Evolutionary conservation across 2,888 invertebrate genomes (phyloP), one percentile per base, ranked within the genome.

Genomic region (Megaustenia siamemsis): DNA sequence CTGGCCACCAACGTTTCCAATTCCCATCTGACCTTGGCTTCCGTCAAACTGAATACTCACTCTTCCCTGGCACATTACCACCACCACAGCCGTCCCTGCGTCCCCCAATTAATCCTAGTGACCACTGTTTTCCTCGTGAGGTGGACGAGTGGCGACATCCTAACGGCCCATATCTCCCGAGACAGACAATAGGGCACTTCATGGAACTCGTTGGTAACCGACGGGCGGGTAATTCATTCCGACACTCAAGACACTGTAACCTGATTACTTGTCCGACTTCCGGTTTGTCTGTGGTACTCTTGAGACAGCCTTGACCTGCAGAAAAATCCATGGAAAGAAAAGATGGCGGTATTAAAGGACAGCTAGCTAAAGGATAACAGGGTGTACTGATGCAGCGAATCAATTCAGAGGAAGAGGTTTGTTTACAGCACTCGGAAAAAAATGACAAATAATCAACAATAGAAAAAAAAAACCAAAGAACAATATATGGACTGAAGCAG

Each of bases 221-320:
- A 56, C 53, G 56, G 32, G 35, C 53, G 38, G n/a, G 76, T 77
- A 56, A 77, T 38, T 77, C 76, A 76, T 77, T 77, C 53, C 38
- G 35, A 60, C 76, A 77, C 60, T 77, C 56, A 1, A 38, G 76
- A 38, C 56, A 56, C 76, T 77, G 76, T 77, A 77, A 77, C 76
- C 76, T 77, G 76, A 77, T 77, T 77, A 77, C 76, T 56, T 77
- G 38, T 56, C 60, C 53, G 56, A 77, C 76, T 77, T 77, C 76
- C 76, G 76, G 76, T 77, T 77, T 60, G 35, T 38, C 56, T 28
- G 76, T 35, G 56, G n/a, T 77, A 40, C 40, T 15, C 60, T 77
- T n/a, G 76, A 60, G 60, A 60, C 76, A 24, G 38, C 18, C 24
- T 43, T 40, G 40, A 38, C 12, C n/a, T n/a, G 40, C 69, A 6